These are phyloP conservation scores for Balearica regulorum DNA, from an alignment of 2,797 vertebrate species.

Conservation along the genomic window DNA sequence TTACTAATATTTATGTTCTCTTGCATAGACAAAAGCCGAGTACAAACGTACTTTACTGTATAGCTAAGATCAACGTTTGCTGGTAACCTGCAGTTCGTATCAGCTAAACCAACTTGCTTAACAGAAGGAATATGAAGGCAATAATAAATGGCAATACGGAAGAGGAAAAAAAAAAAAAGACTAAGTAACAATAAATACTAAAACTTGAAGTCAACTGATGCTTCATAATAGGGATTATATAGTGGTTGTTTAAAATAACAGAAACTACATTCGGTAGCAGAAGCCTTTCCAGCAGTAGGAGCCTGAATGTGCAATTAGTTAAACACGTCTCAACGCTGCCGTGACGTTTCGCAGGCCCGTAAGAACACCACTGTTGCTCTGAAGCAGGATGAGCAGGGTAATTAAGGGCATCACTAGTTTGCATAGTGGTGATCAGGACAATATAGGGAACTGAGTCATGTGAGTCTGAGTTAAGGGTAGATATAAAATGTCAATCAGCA, in stretches of 20 bases:
- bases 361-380: not conserved
- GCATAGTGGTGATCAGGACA: not conserved
- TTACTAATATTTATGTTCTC: not conserved
- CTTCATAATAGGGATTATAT: not conserved
- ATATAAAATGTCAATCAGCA: not conserved
- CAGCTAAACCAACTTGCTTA: not conserved
- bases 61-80: not conserved
- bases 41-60: not conserved
- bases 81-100: not conserved
- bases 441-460: not conserved
- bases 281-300: not conserved
- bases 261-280: not conserved
- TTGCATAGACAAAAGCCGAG: not conserved
- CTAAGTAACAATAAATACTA: not conserved
- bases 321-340: not conserved
- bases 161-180: fast-evolving
- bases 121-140: not conserved
- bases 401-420: not conserved
- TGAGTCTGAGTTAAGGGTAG: not conserved
- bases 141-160: not conserved
- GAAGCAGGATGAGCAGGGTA: not conserved
- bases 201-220: not conserved
- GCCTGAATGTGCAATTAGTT: not conserved
- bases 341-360: not conserved
- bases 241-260: not conserved